These are phyloP conservation scores for Desmodus rotundus DNA, from an alignment of 2,113 vertebrate genomes.

Conservation along the genomic window DNA sequence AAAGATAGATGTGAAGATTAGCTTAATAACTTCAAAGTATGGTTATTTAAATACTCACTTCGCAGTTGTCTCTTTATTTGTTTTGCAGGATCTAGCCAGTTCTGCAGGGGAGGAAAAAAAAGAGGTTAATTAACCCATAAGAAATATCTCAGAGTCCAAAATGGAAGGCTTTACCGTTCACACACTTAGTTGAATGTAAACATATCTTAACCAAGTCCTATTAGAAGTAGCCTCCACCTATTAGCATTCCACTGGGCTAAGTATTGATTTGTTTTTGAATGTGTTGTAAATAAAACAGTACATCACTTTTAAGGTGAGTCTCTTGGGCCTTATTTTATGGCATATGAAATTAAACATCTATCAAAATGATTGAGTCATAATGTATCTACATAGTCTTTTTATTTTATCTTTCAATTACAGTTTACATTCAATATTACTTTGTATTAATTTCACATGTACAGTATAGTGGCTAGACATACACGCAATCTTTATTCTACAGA, in stretches of 20 bases:
- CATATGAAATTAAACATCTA: background rate
- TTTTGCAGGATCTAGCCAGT: slow-evolving; percentile 86
- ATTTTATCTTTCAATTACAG: background rate
- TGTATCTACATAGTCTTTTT: background rate
- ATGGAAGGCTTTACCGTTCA: background rate
- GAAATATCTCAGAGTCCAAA: slow-evolving; percentile 28
- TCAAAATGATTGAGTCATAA: background rate
- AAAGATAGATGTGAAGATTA: background rate
- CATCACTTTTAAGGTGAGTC: background rate
- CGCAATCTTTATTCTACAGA: background rate
- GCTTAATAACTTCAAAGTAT: background rate
- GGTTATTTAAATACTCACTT: slow-evolving; percentile 82
- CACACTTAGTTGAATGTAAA: background rate
- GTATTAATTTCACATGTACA: background rate
- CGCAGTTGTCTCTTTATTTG: slow-evolving; percentile 87
- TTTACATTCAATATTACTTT: background rate
- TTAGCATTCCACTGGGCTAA: background rate
- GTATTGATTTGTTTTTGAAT: background rate
- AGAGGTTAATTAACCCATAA: slow-evolving; percentile 40
- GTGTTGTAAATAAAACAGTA: background rate
- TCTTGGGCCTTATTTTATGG: background rate
- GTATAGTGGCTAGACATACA: background rate
- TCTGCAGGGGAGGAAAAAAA: slow-evolving; percentile 73
- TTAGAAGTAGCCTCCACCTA: background rate
- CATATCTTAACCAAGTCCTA: slow-evolving; percentile 10